A percentile compares a stretch with the other conserved stretches of the same genome.
phyloP scores from a whole-genome alignment of 2,797 vertebrate genomes.

The Menidia menidia region DNA sequence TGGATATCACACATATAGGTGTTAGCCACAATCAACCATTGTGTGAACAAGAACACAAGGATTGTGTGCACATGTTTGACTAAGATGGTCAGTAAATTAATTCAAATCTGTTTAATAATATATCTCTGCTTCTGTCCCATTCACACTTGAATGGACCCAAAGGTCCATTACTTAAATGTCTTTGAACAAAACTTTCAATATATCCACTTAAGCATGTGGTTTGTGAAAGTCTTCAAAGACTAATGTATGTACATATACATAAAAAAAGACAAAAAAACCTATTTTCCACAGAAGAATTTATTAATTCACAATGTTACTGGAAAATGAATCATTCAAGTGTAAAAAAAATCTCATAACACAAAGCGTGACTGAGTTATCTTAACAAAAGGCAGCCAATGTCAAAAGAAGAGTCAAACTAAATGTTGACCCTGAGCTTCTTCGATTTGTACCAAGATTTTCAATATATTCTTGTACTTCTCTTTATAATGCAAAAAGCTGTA shows the following conservation, averaged over 20 bases:
- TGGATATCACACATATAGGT: neutral
- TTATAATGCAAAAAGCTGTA: neutral
- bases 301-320: too few species aligned
- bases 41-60: neutral
- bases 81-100: constrained; percentile 8
- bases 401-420: neutral
- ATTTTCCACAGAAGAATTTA: too few species aligned
- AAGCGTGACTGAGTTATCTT: neutral
- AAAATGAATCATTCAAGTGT: too few species aligned
- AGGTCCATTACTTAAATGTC: neutral
- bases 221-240: too few species aligned
- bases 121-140: neutral
- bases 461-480: neutral
- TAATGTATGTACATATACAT: too few species aligned
- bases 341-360: too few species aligned
- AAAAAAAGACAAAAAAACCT: too few species aligned
- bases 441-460: too few species aligned
- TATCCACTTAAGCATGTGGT: neutral
- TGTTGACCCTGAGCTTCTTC: neutral
- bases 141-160: neutral
- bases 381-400: neutral
- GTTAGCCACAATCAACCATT: neutral
- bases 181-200: neutral
- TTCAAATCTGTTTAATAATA: constrained; percentile 9
- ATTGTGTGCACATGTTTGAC: neutral